Base-by-base conservation (phyloP, 64 coral and sea anemone genomes). In the Acropora tenuis region DNA sequence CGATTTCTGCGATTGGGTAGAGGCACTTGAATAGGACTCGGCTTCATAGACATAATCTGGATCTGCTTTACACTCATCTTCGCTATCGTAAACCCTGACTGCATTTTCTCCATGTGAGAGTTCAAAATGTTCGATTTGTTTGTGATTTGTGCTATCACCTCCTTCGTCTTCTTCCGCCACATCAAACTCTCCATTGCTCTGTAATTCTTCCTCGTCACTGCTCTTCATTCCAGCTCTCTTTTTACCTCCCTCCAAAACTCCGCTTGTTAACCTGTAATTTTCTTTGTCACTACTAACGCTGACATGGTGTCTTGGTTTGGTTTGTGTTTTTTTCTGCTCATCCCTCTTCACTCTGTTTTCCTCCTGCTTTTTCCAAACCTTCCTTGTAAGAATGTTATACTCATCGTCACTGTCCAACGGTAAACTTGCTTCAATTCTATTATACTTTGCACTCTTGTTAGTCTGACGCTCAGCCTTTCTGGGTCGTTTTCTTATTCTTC, bases 181-280 rank as follows among this genome's bases (percentile, higher is more conserved):
- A 52, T 74, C 50, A 59, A 15, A 76, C 47, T 59, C 75, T 73
- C 48, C 20, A 30, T 55, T n/a, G 44, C 71, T 88, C 10, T 88
- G 30, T 50, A 16, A 41, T 57, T 76, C 73, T 76, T 88, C 48
- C 72, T 76, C 72, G 18, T 88, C 77, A 46, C 19, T 69, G 41
- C 83, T 86, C 41, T 86, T 73, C 73, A 72, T 71, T 71, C 67
- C 13, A 8, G 20, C 83, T 73, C 59, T 44, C 17, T 86, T 73
- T 47, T 8, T 72, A 68, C 68, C 50, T 85, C 68, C 1, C 12
- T 83, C 66, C 50, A 55, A 83, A 65, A 55, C 19, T 83, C 66
- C 66, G 80, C 52, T 83, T 65, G 66, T 65, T 83, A 83, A 43
- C 80, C 80, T 85, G 82, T 85, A 85, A 47, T 86, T 66, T 49